phyloP scores from a whole-genome alignment of 2,113 vertebrate species.

The Mobula hypostoma region DNA sequence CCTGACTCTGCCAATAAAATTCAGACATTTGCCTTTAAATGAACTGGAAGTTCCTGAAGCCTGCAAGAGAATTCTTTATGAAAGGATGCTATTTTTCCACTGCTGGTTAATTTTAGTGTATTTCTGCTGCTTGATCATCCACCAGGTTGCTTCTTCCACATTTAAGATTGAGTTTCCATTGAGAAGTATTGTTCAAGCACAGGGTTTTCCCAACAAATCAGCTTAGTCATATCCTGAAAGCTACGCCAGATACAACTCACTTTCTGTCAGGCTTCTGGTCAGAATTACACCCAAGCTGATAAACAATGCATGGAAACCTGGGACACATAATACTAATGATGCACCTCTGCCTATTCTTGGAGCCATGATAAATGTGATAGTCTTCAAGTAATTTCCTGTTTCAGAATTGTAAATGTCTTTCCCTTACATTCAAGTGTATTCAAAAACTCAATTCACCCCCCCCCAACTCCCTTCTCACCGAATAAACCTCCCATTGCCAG shows the following conservation, averaged over 20 bases:
- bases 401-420: not conserved
- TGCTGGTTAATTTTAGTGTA: not conserved
- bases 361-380: not conserved
- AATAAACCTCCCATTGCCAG: not conserved
- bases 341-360: not conserved
- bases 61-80: not conserved
- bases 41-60: not conserved
- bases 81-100: not conserved
- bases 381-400: not conserved
- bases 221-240: not conserved
- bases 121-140: not conserved
- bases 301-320: not conserved
- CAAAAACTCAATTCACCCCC: not conserved
- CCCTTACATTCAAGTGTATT: not conserved
- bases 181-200: not conserved
- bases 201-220: not conserved
- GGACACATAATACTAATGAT: not conserved
- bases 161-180: not conserved
- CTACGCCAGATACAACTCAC: not conserved
- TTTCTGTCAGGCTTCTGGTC: not conserved
- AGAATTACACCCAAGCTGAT: not conserved
- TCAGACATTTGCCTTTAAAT: not conserved
- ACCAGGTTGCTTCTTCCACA: not conserved
- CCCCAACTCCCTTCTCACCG: not conserved
- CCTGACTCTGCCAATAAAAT: not conserved